Percentiles rank a stretch among this genome's conserved stretches.
Conservation (phyloP, 2,113 vertebrate genomes). For the Kryptolebias marmoratus region DNA sequence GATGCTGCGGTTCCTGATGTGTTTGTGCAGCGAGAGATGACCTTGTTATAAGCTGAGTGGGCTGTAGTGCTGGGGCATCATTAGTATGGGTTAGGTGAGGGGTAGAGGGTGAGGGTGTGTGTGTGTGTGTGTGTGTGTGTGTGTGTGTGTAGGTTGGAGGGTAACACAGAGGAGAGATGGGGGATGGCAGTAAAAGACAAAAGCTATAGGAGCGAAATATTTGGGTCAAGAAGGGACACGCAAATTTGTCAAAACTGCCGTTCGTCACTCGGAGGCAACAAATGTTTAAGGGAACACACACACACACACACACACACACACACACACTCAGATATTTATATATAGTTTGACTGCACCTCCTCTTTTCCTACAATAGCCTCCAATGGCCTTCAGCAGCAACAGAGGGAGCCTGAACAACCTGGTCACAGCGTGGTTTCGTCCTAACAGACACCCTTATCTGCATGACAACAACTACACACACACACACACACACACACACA, state of each 20-base stretch:
- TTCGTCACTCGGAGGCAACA: slow-evolving; percentile 31
- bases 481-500: not conserved
- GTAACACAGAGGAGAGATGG: slow-evolving; percentile 38
- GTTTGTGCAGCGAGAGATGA: slow-evolving; percentile 49
- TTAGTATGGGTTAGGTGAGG: slow-evolving; percentile 76
- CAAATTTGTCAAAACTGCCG: slow-evolving; percentile 17
- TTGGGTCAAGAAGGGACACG: slow-evolving; percentile 60
- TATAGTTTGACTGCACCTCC: slow-evolving; percentile 12
- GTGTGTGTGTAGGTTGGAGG: slow-evolving; percentile 34
- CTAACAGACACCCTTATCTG: slow-evolving; percentile 19
- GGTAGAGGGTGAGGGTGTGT: slow-evolving; percentile 15
- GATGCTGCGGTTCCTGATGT: slow-evolving; percentile 24
- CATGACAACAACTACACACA: slow-evolving; percentile 19
- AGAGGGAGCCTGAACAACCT: slow-evolving; percentile 27
- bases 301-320: slow-evolving; percentile 18
- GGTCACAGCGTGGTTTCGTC: slow-evolving; percentile 17
- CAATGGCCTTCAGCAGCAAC: slow-evolving; percentile 36
- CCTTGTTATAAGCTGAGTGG: slow-evolving; percentile 77
- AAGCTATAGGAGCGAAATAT: slow-evolving; percentile 6
- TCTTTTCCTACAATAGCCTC: slow-evolving; percentile 36
- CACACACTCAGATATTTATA: slow-evolving; percentile 11
- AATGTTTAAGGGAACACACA: slow-evolving; percentile 29
- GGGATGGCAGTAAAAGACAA: slow-evolving; percentile 27
- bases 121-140: slow-evolving; percentile 24
- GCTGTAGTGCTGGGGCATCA: slow-evolving; percentile 64